These are phyloP conservation scores for Tholera decimalis DNA, from an alignment of 2,888 invertebrate genomes.

Conservation along the genomic window DNA sequence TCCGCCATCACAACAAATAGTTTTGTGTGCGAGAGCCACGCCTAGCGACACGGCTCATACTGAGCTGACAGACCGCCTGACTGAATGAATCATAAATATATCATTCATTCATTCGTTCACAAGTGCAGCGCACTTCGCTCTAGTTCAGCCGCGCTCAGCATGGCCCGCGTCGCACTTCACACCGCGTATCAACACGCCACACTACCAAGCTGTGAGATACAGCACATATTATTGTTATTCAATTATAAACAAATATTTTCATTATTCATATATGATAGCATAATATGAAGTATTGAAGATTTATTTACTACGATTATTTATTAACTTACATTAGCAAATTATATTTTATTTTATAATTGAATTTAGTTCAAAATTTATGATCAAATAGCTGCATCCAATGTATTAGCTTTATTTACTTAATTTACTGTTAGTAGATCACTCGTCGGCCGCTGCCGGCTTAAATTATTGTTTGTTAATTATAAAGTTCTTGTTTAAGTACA, in stretches of 20 bases:
- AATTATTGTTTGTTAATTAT: conserved; percentile 61
- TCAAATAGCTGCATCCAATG: conserved; percentile 67
- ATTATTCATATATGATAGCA: conserved; percentile 27
- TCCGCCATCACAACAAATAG: neutral
- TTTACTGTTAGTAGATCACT: conserved; percentile 40
- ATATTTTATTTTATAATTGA: conserved; percentile 39
- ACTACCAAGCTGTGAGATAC: conserved; percentile 9
- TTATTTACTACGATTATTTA: conserved; percentile 60
- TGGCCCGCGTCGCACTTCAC: conserved; percentile 13
- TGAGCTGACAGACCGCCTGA: too few species aligned
- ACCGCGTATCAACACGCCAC: conserved; percentile 34
- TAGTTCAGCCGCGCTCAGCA: neutral
- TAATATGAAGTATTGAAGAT: conserved; percentile 36
- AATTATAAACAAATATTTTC: conserved; percentile 39
- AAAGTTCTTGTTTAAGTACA: conserved; percentile 61
- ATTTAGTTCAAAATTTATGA: conserved; percentile 58
- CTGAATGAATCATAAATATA: too few species aligned
- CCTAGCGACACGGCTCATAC: neutral
- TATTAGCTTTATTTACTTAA: conserved; percentile 67
- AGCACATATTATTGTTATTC: conserved; percentile 6
- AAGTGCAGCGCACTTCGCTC: too few species aligned
- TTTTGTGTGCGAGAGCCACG: conserved; percentile 35
- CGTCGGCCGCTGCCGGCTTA: conserved; percentile 43
- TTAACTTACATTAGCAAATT: conserved; percentile 48
- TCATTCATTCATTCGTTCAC: too few species aligned